These are phyloP conservation scores for Nymphalis c-album DNA, from an alignment of 2,888 invertebrate genomes.

Conservation along the genomic window DNA sequence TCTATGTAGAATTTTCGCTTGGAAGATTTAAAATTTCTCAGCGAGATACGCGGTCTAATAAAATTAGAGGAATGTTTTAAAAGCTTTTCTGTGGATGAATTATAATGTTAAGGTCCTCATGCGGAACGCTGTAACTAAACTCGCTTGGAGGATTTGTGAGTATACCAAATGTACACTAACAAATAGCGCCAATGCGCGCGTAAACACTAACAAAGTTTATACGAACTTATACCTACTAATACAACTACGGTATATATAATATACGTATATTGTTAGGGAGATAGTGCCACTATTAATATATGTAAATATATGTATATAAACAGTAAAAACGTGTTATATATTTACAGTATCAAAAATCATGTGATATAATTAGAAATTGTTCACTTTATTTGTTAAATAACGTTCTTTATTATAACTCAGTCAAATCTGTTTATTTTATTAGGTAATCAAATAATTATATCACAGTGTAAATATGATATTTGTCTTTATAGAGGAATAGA, in stretches of 20 bases:
- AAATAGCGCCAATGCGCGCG: constrained; percentile 7
- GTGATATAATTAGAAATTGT: too few relatives aligned
- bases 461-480: too few relatives aligned
- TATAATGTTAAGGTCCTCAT: constrained; percentile 49
- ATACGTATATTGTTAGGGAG: constrained; percentile 17
- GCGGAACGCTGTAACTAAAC: constrained; percentile 44
- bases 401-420: too few relatives aligned
- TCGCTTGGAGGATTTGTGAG: constrained; percentile 50
- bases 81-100: constrained; percentile 52
- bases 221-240: constrained; percentile 34
- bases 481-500: too few relatives aligned
- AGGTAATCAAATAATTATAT: too few relatives aligned
- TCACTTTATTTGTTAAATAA: too few relatives aligned
- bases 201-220: constrained; percentile 33
- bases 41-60: constrained; percentile 43
- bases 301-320: background rate
- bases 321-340: too few relatives aligned
- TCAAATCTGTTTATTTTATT: too few relatives aligned
- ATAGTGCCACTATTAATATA: constrained; percentile 22
- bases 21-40: constrained; percentile 33
- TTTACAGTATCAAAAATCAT: too few relatives aligned
- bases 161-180: constrained; percentile 15
- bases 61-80: constrained; percentile 55
- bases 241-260: constrained; percentile 26
- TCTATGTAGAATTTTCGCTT: constrained; percentile 32